Percentiles rank a stretch among this genome's conserved stretches.
These are phyloP conservation scores for Antheraea yamamai DNA, from an alignment of 2,888 invertebrate genomes.

Conservation along the genomic window DNA sequence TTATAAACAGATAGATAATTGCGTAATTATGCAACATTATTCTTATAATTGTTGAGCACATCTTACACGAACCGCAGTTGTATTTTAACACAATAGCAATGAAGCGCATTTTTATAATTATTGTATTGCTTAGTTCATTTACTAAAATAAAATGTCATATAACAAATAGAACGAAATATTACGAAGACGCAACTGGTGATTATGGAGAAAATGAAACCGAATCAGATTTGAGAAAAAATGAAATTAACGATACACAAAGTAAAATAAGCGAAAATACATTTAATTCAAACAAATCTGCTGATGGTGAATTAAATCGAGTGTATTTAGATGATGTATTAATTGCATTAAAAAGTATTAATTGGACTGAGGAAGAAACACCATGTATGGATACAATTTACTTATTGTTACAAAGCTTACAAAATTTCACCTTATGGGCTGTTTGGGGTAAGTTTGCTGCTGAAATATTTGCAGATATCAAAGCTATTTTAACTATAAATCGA, in stretches of 20 bases:
- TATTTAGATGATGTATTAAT: slow-evolving; percentile 71
- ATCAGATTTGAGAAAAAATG: slow-evolving; percentile 18
- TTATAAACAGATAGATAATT: slow-evolving; percentile 28
- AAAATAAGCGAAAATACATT: slow-evolving; percentile 31
- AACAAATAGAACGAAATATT: slow-evolving; percentile 35
- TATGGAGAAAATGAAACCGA: slow-evolving; percentile 23
- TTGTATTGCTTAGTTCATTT: slow-evolving; percentile 29
- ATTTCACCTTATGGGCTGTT: slow-evolving; percentile 81
- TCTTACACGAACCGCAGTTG: slow-evolving; percentile 21
- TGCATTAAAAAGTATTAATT: slow-evolving; percentile 60
- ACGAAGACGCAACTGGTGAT: slow-evolving; percentile 26
- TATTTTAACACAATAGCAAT: slow-evolving; percentile 35
- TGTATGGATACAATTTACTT: slow-evolving; percentile 61
- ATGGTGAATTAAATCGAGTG: slow-evolving; percentile 43
- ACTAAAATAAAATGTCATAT: slow-evolving; percentile 37
- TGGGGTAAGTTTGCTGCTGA: slow-evolving; percentile 69
- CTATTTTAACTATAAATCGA: not conserved
- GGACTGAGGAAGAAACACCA: slow-evolving; percentile 59
- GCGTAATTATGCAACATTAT: slow-evolving; percentile 50
- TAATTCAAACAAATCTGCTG: slow-evolving; percentile 33
- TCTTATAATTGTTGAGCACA: slow-evolving; percentile 48
- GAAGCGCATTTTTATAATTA: slow-evolving; percentile 38
- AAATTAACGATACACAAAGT: slow-evolving; percentile 30
- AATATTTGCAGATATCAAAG: not conserved
- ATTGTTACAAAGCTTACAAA: slow-evolving; percentile 67